Percentiles rank a stretch among this genome's conserved stretches.
phyloP scores from a whole-genome alignment of 2,113 vertebrate species.

The Python bivittatus region DNA sequence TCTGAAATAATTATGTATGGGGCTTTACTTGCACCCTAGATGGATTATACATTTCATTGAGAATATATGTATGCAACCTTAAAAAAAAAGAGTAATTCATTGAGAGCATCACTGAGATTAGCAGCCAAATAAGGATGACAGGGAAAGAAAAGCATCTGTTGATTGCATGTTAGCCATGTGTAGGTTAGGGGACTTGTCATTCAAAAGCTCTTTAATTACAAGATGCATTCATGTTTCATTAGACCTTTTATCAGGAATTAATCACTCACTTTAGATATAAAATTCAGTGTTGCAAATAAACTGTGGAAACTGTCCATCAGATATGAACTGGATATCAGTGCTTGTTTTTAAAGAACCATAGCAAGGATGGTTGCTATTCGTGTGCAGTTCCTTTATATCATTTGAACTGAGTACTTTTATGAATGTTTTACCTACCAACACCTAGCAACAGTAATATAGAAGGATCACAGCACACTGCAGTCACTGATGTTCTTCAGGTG shows the following conservation, averaged over 20 bases:
- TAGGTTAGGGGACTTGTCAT: slow-evolving; percentile 40
- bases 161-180: slow-evolving; percentile 25
- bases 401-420: slow-evolving; percentile 35
- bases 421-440: background rate
- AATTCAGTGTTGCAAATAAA: slow-evolving; percentile 82
- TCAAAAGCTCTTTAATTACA: slow-evolving; percentile 80
- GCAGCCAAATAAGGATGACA: slow-evolving; percentile 59
- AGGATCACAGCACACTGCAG: slow-evolving; percentile 34
- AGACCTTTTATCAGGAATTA: slow-evolving; percentile 87
- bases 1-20: slow-evolving; percentile 76
- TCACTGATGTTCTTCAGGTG: slow-evolving; percentile 73
- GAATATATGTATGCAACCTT: slow-evolving; percentile 70
- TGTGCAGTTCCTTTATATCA: background rate
- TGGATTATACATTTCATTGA: slow-evolving; percentile 76
- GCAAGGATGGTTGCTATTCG: background rate
- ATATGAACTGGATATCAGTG: slow-evolving; percentile 51
- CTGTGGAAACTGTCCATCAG: slow-evolving; percentile 66
- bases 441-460: slow-evolving; percentile 35
- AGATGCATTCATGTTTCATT: slow-evolving; percentile 87
- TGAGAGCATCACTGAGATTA: slow-evolving; percentile 59
- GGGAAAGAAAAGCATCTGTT: slow-evolving; percentile 39
- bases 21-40: slow-evolving; percentile 68
- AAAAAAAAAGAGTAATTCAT: slow-evolving; percentile 51
- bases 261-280: slow-evolving; percentile 84
- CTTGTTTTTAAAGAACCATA: slow-evolving; percentile 43